A percentile compares a stretch with the other conserved stretches of the same genome.
Conservation (phyloP, 2,797 vertebrate genomes). For the Acestrorhynchus altus region DNA sequence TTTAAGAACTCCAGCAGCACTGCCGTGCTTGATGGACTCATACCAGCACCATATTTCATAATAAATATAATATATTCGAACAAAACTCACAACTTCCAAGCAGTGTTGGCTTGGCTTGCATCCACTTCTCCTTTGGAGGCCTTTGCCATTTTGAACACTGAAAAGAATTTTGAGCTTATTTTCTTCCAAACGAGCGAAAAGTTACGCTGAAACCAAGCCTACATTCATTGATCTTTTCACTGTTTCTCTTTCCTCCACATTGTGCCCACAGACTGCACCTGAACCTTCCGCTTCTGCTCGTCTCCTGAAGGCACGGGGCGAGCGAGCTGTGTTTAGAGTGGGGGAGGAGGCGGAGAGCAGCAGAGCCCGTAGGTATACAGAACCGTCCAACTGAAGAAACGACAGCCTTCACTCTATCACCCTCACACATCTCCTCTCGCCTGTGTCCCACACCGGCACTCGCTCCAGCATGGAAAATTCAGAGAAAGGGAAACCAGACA, state of each 20-base stretch:
- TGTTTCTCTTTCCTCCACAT: constrained; percentile 8
- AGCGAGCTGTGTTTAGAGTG: constrained; percentile 11
- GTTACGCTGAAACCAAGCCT: constrained; percentile 21
- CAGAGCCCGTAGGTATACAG: constrained; percentile 35
- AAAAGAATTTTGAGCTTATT: too few species aligned
- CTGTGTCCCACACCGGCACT: constrained; percentile 27
- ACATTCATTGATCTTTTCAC: constrained; percentile 33
- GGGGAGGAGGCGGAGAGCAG: background rate
- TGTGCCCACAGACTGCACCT: constrained; percentile 16
- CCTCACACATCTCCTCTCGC: constrained; percentile 43
- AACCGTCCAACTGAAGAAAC: background rate
- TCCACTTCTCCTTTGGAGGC: background rate
- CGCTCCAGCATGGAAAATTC: background rate
- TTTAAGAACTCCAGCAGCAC: too few species aligned
- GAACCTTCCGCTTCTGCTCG: constrained; percentile 20
- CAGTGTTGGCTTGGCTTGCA: too few species aligned
- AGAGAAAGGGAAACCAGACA: constrained; percentile 18
- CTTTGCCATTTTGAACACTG: background rate
- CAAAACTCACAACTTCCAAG: too few species aligned
- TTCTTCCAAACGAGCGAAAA: too few species aligned
- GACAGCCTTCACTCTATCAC: constrained; percentile 35
- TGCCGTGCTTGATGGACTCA: too few species aligned
- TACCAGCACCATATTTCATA: too few species aligned
- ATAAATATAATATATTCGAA: too few species aligned
- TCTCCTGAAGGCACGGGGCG: background rate